Evolutionary conservation across 2,113 vertebrate genomes (phyloP).

Genomic region (Planiliza haematocheilus): DNA sequence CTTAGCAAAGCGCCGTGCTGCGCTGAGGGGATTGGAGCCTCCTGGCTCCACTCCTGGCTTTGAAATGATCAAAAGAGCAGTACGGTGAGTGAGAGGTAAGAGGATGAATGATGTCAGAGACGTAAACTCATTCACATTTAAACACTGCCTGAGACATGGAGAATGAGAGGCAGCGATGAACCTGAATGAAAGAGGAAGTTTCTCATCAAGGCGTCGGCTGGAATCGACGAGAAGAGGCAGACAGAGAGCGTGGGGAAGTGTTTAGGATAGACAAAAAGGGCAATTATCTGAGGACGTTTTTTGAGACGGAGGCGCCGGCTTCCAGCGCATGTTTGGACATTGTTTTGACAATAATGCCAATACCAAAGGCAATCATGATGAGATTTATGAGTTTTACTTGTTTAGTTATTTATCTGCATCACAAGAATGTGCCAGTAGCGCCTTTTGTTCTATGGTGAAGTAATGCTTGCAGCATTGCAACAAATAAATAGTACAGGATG

Average conservation of each 20-base stretch:
- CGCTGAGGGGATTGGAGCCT: constrained; percentile 33
- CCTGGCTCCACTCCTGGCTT: constrained; percentile 58
- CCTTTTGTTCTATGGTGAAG: background rate
- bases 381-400: background rate
- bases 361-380: constrained; percentile 46
- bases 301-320: constrained; percentile 37
- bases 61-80: constrained; percentile 69
- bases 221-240: constrained; percentile 27
- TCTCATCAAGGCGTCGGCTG: constrained; percentile 43
- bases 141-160: constrained; percentile 43
- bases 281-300: constrained; percentile 52
- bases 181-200: constrained; percentile 72
- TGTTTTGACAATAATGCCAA: constrained; percentile 64
- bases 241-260: constrained; percentile 54
- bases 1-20: constrained; percentile 59
- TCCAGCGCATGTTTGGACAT: constrained; percentile 63
- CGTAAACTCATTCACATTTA: constrained; percentile 53
- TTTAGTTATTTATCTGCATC: constrained; percentile 32
- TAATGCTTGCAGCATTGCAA: background rate
- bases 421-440: background rate
- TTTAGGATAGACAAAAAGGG: constrained; percentile 32
- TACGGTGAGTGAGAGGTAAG: constrained; percentile 63
- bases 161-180: constrained; percentile 57
- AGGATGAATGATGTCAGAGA: constrained; percentile 64
- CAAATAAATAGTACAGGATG: background rate